Conservation (phyloP, 2,113 vertebrate species). For the Trichomycterus rosablanca region DNA sequence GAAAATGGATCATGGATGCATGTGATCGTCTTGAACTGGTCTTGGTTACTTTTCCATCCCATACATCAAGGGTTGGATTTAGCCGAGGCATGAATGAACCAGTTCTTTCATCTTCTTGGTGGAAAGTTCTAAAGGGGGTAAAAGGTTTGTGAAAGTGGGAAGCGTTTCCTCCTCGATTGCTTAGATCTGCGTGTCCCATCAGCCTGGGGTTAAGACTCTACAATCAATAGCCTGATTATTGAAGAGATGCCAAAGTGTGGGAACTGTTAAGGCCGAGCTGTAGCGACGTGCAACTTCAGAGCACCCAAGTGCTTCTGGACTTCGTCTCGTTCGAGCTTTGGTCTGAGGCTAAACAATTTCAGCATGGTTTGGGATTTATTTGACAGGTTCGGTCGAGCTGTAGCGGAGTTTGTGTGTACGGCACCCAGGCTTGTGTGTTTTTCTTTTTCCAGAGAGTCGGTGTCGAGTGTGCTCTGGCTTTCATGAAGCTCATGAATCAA, state of each 20-base stretch:
- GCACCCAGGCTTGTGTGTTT: neutral
- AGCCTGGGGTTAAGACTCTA: slow-evolving; percentile 46
- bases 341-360: slow-evolving; percentile 1
- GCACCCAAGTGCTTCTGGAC: slow-evolving; percentile 21
- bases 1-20: no score
- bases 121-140: no score
- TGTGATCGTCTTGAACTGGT: no score
- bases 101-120: no score
- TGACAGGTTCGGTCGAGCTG: slow-evolving; percentile 15
- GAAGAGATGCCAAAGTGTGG: slow-evolving; percentile 25
- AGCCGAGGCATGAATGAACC: no score
- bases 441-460: no score
- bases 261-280: no score
- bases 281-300: slow-evolving; percentile 5
- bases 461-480: no score
- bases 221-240: slow-evolving; percentile 54
- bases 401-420: neutral
- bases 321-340: slow-evolving; percentile 15
- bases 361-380: slow-evolving; percentile 18
- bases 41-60: no score
- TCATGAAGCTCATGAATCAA: no score
- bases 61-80: no score
- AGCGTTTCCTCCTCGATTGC: slow-evolving; percentile 52
- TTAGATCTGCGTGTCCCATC: slow-evolving; percentile 49
- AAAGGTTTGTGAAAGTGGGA: no score